Evolutionary conservation across 2,888 invertebrate genomes (phyloP).

Genomic region (Strigamia transsilvanica): DNA sequence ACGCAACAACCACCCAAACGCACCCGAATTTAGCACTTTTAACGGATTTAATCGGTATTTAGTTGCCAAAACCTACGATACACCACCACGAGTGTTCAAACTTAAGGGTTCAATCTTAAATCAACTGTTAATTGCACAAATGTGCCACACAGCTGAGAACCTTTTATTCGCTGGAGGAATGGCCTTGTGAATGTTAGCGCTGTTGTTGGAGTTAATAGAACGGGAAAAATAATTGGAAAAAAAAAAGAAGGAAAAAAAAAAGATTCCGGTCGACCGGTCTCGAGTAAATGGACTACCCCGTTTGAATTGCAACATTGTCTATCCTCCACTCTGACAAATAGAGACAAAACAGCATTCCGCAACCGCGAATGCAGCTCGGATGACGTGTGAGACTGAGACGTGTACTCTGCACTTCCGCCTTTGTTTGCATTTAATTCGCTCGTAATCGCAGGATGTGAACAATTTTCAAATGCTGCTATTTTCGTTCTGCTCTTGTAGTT

Average conservation of each 20-base stretch:
- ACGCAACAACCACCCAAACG: no score
- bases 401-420: conserved; percentile 29
- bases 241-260: no score
- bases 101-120: no score
- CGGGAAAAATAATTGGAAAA: not conserved
- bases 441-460: conserved; percentile 41
- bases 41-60: no score
- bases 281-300: not conserved
- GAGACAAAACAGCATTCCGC: not conserved
- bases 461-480: conserved; percentile 44
- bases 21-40: no score
- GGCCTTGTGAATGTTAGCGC: not conserved
- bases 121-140: not conserved
- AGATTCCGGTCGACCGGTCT: not conserved
- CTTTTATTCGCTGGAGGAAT: not conserved
- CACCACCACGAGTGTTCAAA: no score
- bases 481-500: conserved; percentile 14
- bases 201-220: not conserved
- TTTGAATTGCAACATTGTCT: conserved; percentile 4
- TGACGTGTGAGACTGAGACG: not conserved
- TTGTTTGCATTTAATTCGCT: not conserved
- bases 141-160: conserved; percentile 1
- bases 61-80: no score
- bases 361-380: not conserved
- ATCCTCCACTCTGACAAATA: not conserved